Evolutionary conservation across 2,113 vertebrate species (phyloP), one percentile per base, ranked within the genome.

Genomic region (Plecturocebus donacophilus): DNA sequence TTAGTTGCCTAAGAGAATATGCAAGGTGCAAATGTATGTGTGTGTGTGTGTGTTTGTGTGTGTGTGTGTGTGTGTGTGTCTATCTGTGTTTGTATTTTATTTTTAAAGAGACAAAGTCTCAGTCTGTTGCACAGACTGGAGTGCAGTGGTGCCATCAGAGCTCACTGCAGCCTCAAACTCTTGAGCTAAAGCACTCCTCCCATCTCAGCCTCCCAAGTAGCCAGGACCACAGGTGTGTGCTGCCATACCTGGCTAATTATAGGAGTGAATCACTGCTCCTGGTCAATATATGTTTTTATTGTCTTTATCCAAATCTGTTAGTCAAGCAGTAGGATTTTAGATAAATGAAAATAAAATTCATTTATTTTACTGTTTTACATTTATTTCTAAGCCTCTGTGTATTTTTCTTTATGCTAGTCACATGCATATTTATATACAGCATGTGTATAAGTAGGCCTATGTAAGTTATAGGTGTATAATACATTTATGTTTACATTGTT

Each of bases 321-420:
- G 75, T 91, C 47, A 90, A 94, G 20, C 35, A 76, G 58, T 97
- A 56, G 96, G 54, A 83, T 93, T 98, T 97, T 96, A 91, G 40
- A 64, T 87, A 77, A 92, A 38, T 93, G 23, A 97, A 92, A 95
- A 83, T 94, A 68, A 81, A 90, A 83, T 68, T 90, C 20, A 82
- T 95, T 6, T 76, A 77, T 95, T 91, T 96, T 64, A 77, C 71
- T 93, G 30, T 90, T 88, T 75, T 88, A 71, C n/a, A 54, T 82
- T 83, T 84, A 40, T 94, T 96, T 8, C 56, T 80, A 88, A 75
- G 42, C 77, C 17, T 91, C 27, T 94, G 38, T 81, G 32, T 90
- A 23, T 84, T 40, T 94, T 91, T 61, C 58, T 96, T n/a, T 93
- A n/a, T 92, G 54, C n/a, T 79, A 42, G 40, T 96, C 35, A 76